Evolutionary conservation across 2,113 vertebrate genomes (phyloP), one percentile per base, ranked within the genome.

Genomic region (Eulemur rufifrons): DNA sequence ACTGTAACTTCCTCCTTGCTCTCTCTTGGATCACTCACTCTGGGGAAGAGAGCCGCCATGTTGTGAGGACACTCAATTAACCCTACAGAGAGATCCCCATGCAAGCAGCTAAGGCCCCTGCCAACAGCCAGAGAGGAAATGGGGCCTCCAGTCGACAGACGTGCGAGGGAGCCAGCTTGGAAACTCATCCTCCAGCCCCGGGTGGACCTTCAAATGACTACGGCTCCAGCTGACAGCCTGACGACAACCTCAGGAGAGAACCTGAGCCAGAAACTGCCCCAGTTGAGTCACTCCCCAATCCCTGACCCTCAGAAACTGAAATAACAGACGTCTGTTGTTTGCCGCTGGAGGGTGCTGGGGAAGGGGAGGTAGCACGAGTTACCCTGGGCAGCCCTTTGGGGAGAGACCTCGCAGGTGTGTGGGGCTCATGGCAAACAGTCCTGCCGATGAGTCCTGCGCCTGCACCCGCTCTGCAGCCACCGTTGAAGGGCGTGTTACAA

Each of bases 401-500:
- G 54, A 42, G 32, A 47, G 69, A 34, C 37, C 52, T 34, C 18
- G 5, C 37, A 34, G 68, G 29, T 7, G 29, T 39, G 5, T 29
- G 13, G 14, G 39, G 66, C 29, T 9, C 9, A 11, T 18, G 45
- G 45, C 39, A 0, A 1, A 27, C 20, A 21, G 50, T 11, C 52
- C 32, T 50, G 69, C 81, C 3, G 59, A 29, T 8, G 47, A 56
- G 3, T 4, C 37, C 37, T 9, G 39, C 21, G 11, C 7, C 64
- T 1, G 47, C 3, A 1, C 45, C 32, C 32, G 29, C 32, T 12
- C 15, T 29, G 2, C 63, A 25, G 29, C 32, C 4, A 0, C 39
- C 0, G 11, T 3, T n/a, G 29, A 20, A 73, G 11, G 64, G 13
- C 63, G 9, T 1, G 3, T 7, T 8, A 20, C 8, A 17, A 32